These are phyloP conservation scores for Apamea epomidion DNA, from an alignment of 2,888 invertebrate species.

Conservation along the genomic window DNA sequence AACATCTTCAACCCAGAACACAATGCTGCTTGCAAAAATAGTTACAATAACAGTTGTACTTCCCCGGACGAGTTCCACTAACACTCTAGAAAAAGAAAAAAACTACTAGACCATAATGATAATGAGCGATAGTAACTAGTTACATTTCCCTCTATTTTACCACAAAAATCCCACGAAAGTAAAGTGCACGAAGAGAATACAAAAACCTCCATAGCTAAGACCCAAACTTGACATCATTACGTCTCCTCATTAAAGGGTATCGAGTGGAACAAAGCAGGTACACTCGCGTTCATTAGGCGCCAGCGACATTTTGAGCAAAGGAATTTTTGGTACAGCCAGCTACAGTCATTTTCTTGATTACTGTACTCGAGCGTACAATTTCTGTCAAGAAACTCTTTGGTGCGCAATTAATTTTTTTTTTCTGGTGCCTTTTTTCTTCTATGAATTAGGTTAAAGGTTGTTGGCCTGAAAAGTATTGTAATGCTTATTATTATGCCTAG, in stretches of 20 bases:
- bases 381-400: constrained; percentile 57
- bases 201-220: constrained; percentile 35
- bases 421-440: constrained; percentile 14
- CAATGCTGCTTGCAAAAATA: neutral
- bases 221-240: constrained; percentile 58
- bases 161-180: constrained; percentile 9
- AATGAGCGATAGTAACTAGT: neutral
- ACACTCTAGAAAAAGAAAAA: neutral
- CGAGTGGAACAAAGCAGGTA: constrained; percentile 69
- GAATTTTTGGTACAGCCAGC: constrained; percentile 63
- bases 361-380: constrained; percentile 68
- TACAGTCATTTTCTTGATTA: constrained; percentile 68
- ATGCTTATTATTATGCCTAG: neutral
- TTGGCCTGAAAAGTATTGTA: constrained; percentile 18
- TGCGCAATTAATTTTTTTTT: constrained; percentile 34
- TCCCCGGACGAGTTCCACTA: no score
- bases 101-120: neutral
- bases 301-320: constrained; percentile 65
- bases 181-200: constrained; percentile 16
- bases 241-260: constrained; percentile 65
- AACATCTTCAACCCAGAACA: neutral
- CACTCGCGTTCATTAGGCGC: constrained; percentile 64
- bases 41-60: neutral
- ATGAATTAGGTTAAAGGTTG: constrained; percentile 24
- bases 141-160: neutral